These are phyloP conservation scores for Tautogolabrus adspersus DNA, from an alignment of 2,113 vertebrate genomes.

Conservation along the genomic window DNA sequence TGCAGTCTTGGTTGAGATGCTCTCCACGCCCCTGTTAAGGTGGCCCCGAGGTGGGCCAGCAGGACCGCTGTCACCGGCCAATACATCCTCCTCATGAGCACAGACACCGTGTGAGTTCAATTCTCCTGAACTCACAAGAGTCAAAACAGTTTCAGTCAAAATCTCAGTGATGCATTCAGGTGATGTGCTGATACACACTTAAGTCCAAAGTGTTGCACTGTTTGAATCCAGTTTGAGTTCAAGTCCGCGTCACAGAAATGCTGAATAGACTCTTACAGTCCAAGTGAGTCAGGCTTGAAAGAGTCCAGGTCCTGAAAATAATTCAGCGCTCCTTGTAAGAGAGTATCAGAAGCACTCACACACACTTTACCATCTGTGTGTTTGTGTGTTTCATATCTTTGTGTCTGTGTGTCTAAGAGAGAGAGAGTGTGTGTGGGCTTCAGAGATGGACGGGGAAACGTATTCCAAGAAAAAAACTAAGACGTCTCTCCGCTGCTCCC, in stretches of 20 bases:
- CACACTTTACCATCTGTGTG: conserved; percentile 39
- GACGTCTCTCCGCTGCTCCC: conserved; percentile 60
- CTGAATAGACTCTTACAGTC: conserved; percentile 47
- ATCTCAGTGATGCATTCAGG: conserved; percentile 21
- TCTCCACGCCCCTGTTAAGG: conserved; percentile 75
- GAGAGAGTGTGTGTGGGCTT: conserved; percentile 36
- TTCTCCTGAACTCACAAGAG: neutral
- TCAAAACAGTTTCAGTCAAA: neutral
- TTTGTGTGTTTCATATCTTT: conserved; percentile 23
- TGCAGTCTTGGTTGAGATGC: conserved; percentile 81
- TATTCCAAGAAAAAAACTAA: conserved; percentile 70
- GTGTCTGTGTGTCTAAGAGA: neutral
- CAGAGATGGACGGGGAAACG: conserved; percentile 42
- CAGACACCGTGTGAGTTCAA: conserved; percentile 6
- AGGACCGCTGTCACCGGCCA: conserved; percentile 66
- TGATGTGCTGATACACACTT: conserved; percentile 10
- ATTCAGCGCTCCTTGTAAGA: conserved; percentile 34
- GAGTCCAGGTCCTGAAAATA: conserved; percentile 59
- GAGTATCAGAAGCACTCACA: conserved; percentile 21
- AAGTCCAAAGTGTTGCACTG: conserved; percentile 22
- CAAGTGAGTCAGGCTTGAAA: conserved; percentile 30
- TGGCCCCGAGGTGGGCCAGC: conserved; percentile 61
- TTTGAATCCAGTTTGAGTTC: conserved; percentile 9
- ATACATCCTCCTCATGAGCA: conserved; percentile 67
- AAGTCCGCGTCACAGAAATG: conserved; percentile 42